These are phyloP conservation scores for Etheostoma spectabile DNA, from an alignment of 2,113 vertebrate genomes.

Conservation along the genomic window DNA sequence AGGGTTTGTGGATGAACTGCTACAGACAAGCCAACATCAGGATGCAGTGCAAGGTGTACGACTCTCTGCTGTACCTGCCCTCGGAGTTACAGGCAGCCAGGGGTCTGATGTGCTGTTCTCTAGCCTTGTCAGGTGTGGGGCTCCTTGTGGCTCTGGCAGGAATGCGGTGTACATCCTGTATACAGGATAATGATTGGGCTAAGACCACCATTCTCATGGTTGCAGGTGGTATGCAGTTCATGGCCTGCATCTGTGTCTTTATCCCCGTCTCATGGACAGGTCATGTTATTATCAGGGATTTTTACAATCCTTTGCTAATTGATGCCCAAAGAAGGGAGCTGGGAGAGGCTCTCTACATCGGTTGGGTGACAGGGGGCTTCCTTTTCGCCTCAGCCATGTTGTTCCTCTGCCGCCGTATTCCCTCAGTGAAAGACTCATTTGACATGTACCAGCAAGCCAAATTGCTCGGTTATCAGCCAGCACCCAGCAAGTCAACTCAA, in stretches of 20 bases:
- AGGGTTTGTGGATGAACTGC: slow-evolving; percentile 97
- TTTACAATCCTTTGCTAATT: slow-evolving; percentile 83
- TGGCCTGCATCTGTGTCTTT: slow-evolving; percentile 79
- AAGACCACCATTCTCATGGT: slow-evolving; percentile 80
- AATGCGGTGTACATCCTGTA: slow-evolving; percentile 77
- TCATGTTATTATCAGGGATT: slow-evolving; percentile 82
- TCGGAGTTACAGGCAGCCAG: slow-evolving; percentile 86
- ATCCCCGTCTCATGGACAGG: slow-evolving; percentile 87
- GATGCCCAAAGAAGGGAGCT: slow-evolving; percentile 85
- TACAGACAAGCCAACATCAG: slow-evolving; percentile 86
- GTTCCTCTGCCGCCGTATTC: slow-evolving; percentile 73
- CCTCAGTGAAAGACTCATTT: slow-evolving; percentile 51
- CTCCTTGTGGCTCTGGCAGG: slow-evolving; percentile 85
- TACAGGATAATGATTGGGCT: slow-evolving; percentile 68
- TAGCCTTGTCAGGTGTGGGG: slow-evolving; percentile 85
- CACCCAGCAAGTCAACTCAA: neutral
- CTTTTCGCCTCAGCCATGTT: slow-evolving; percentile 80
- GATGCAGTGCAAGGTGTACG: slow-evolving; percentile 92
- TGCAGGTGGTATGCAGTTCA: slow-evolving; percentile 82
- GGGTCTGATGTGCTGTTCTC: slow-evolving; percentile 90
- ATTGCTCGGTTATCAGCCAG: slow-evolving; percentile 43
- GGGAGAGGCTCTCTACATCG: slow-evolving; percentile 86
- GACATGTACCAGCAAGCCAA: slow-evolving; percentile 52
- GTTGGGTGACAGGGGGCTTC: slow-evolving; percentile 82
- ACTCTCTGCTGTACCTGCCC: slow-evolving; percentile 89